A percentile compares a stretch with the other conserved stretches of the same genome.
These are phyloP conservation scores for Trichogramma evanescens DNA, from an alignment of 2,888 invertebrate species.

Conservation along the genomic window DNA sequence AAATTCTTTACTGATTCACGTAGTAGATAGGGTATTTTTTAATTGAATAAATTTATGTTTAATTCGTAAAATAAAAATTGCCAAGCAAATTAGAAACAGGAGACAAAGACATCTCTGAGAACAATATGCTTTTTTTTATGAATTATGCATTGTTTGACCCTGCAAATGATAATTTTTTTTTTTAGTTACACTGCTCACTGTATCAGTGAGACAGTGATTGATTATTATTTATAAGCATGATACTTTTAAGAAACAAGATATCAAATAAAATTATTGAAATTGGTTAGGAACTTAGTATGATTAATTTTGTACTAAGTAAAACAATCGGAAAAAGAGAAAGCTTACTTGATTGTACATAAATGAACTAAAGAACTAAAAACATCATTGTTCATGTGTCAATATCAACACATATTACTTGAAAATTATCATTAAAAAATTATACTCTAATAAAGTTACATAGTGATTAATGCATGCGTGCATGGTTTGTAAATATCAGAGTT, in stretches of 20 bases:
- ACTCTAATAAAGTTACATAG: conserved; percentile 21
- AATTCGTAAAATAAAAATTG: no score
- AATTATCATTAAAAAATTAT: conserved; percentile 22
- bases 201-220: conserved; percentile 44
- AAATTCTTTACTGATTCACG: no score
- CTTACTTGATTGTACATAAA: conserved; percentile 15
- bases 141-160: conserved; percentile 20
- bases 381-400: conserved; percentile 16
- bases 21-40: no score
- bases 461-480: conserved; percentile 35
- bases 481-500: conserved; percentile 37
- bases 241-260: conserved; percentile 3
- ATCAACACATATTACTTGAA: conserved; percentile 9
- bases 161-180: no score
- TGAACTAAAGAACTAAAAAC: conserved; percentile 6
- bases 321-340: not conserved
- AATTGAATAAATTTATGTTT: no score
- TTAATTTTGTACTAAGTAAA: conserved; percentile 22
- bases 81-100: no score
- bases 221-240: conserved; percentile 28
- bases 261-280: conserved; percentile 41
- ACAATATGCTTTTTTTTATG: conserved; percentile 20
- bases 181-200: conserved; percentile 34
- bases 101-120: conserved; percentile 20
- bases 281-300: conserved; percentile 24